Base-by-base conservation (phyloP, 2,113 vertebrate species). In the Sphyrna mokarran region DNA sequence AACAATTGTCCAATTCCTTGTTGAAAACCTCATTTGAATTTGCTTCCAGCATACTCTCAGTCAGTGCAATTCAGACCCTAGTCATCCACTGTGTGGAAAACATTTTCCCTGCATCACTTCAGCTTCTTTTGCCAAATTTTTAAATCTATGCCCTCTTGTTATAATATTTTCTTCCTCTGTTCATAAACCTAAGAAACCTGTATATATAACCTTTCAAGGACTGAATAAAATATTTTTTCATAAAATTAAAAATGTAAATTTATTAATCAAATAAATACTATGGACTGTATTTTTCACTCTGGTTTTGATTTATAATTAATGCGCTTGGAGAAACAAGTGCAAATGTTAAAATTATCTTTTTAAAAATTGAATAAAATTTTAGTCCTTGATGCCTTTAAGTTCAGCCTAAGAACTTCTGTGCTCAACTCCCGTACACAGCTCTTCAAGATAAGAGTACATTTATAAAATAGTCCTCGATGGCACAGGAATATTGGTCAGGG, bases 281-380 rank as follows among this genome's bases (percentile, higher is more conserved):
- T 37, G n/a, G 61, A 61, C 16, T 93, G 61, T 66, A 18, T 14
- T 11, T 11, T 54, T 61, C 33, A 16, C 26, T 61, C 87, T 61
- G 22, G 33, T 66, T 93, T 93, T 93, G n/a, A 93, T 93, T 93
- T 93, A n/a, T 40, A 83, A 40, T 40, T 63, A n/a, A 43, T 54
- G 48, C 48, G 5, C 48, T 54, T 54, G 2, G 48, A 54, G 48
- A 54, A 54, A 54, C 48, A 54, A 54, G 33, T 14, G 9, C n/a
- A 66, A 63, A 66, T 66, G 18, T n/a, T 37, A 33, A 40, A 26
- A 76, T 2, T 33, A 22, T 66, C 37, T n/a, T 93, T n/a, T 61
- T 37, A 93, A 37, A 93, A 37, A 58, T 90, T 90, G 29, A 61
- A n/a, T 22, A 93, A 66, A 63, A 61, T 16, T 5, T 4, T n/a